Conservation (phyloP, 2,113 vertebrate genomes). For the Epinephelus cyanopodus region DNA sequence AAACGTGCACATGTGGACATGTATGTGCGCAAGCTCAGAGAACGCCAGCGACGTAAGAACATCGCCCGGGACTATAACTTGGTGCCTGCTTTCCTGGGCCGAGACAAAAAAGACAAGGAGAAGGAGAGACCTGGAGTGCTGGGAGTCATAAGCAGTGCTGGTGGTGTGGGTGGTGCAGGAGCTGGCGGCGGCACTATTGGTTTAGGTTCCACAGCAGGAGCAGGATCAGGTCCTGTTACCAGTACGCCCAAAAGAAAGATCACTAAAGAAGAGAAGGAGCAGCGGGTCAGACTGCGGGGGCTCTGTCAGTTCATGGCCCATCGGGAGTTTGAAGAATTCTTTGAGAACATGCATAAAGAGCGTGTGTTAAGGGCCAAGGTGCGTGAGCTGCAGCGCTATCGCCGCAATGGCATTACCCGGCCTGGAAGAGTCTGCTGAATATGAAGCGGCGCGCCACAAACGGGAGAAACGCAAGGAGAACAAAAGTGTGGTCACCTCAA, state of each 20-base stretch:
- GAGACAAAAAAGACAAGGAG: conserved; percentile 93
- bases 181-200: conserved; percentile 1
- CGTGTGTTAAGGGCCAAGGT: conserved; percentile 93
- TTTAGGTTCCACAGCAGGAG: conserved; percentile 28
- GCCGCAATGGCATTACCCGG: conserved; percentile 94
- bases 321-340: conserved; percentile 95
- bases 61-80: conserved; percentile 95
- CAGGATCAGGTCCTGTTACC: conserved; percentile 44
- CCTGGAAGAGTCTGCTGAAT: conserved; percentile 94
- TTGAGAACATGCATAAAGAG: conserved; percentile 97
- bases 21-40: conserved; percentile 95
- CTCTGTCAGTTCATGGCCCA: conserved; percentile 98
- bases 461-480: conserved; percentile 96
- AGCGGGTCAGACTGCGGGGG: conserved; percentile 90
- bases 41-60: conserved; percentile 95
- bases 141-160: conserved; percentile 28
- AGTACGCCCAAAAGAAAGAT: conserved; percentile 89
- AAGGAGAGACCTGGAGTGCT: conserved; percentile 77
- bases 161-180: conserved; percentile 34
- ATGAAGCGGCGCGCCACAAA: conserved; percentile 95
- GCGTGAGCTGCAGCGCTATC: conserved; percentile 95
- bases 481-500: conserved; percentile 87
- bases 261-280: conserved; percentile 95
- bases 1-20: conserved; percentile 98
- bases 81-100: conserved; percentile 92